phyloP scores from a whole-genome alignment of 2,888 invertebrate species.

The Rhabditoides inermis region DNA sequence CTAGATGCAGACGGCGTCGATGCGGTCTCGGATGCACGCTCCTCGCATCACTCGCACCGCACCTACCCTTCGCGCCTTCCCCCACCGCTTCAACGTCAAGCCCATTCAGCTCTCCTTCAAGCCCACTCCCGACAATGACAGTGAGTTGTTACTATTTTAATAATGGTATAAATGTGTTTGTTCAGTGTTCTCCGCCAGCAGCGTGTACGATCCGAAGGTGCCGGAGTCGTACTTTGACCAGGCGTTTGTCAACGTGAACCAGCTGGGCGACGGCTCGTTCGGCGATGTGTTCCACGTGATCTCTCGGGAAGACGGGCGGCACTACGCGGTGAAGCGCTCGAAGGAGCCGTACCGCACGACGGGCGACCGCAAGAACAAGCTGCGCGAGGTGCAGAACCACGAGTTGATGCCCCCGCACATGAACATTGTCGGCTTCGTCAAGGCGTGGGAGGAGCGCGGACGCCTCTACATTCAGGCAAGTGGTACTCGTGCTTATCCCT shows the following conservation, averaged over 20 bases:
- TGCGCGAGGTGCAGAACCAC: constrained; percentile 60
- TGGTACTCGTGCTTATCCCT: neutral
- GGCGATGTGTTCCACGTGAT: constrained; percentile 67
- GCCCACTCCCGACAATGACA: too few species aligned
- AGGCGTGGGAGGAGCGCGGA: constrained; percentile 69
- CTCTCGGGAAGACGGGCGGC: constrained; percentile 63
- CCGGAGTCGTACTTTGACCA: constrained; percentile 64
- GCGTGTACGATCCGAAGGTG: constrained; percentile 52
- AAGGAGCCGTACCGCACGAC: constrained; percentile 24
- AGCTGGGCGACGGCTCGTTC: constrained; percentile 69
- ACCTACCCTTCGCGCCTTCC: too few species aligned
- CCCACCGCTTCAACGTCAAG: too few species aligned
- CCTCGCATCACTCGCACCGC: too few species aligned
- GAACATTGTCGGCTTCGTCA: constrained; percentile 64
- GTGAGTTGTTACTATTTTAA: too few species aligned
- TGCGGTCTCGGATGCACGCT: too few species aligned
- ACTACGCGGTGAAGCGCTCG: constrained; percentile 68
- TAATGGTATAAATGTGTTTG: too few species aligned
- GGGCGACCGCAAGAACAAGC: constrained; percentile 25
- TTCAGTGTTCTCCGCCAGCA: too few species aligned
- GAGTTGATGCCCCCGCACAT: constrained; percentile 65
- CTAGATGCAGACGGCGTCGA: too few species aligned
- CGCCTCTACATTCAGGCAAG: constrained; percentile 60
- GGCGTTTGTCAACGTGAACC: constrained; percentile 62
- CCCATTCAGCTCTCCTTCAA: too few species aligned